Evolutionary conservation across 2,888 invertebrate species (phyloP).

Genomic region (Pyrocoelia pectoralis): DNA sequence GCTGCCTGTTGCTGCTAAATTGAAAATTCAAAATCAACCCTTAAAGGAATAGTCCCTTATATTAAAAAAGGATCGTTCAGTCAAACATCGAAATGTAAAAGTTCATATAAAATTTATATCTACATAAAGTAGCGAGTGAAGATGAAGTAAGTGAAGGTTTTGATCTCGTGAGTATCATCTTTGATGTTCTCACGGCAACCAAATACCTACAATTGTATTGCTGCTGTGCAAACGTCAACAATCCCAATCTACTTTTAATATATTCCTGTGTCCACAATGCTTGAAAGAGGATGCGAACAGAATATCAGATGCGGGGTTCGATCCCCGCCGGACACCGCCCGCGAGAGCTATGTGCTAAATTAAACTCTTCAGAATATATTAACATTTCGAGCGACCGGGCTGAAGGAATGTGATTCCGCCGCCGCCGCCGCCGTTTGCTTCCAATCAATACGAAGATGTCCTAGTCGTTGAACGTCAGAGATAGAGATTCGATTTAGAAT

Average conservation of each 20-base stretch:
- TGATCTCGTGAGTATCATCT: slow-evolving; percentile 40
- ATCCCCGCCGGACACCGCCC: slow-evolving; percentile 49
- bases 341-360: slow-evolving; percentile 60
- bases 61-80: not conserved
- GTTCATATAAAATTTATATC: slow-evolving; percentile 22
- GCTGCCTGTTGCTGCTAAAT: not conserved
- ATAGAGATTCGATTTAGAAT: slow-evolving; percentile 32
- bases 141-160: slow-evolving; percentile 25
- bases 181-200: slow-evolving; percentile 51
- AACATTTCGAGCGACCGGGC: slow-evolving; percentile 58
- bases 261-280: slow-evolving; percentile 61
- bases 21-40: not conserved
- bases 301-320: slow-evolving; percentile 55
- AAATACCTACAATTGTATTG: slow-evolving; percentile 29
- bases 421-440: slow-evolving; percentile 25
- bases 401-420: slow-evolving; percentile 45
- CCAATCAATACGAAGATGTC: slow-evolving; percentile 50
- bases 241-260: slow-evolving; percentile 61
- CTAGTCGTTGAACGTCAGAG: slow-evolving; percentile 35
- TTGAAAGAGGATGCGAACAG: slow-evolving; percentile 57
- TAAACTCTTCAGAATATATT: slow-evolving; percentile 62
- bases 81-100: slow-evolving; percentile 7
- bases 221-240: slow-evolving; percentile 58
- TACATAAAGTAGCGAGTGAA: slow-evolving; percentile 15
- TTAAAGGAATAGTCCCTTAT: not conserved